These are phyloP conservation scores for Crocuta crocuta DNA, from an alignment of 2,113 vertebrate species.

Conservation along the genomic window DNA sequence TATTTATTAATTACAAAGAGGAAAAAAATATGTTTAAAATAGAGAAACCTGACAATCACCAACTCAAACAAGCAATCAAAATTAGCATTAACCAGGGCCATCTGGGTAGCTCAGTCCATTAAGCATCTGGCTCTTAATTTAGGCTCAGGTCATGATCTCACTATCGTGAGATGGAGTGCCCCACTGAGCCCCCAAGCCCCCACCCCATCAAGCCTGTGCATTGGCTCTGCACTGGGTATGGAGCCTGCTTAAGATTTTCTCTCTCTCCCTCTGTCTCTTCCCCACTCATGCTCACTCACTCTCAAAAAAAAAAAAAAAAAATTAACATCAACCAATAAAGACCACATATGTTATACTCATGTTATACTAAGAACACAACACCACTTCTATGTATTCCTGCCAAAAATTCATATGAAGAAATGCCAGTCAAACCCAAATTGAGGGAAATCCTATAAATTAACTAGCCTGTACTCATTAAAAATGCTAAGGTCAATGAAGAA, in stretches of 20 bases:
- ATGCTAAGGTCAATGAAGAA: neutral
- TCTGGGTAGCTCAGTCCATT: too few relatives aligned
- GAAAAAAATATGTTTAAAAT: neutral
- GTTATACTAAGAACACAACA: slow-evolving; percentile 10
- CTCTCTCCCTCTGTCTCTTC: too few relatives aligned
- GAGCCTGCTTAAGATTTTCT: too few relatives aligned
- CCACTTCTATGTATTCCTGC: neutral
- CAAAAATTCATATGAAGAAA: slow-evolving; percentile 26
- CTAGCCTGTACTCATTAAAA: neutral
- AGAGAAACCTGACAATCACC: neutral
- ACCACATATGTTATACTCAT: neutral
- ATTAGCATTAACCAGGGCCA: neutral
- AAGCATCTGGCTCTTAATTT: too few relatives aligned
- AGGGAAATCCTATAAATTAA: slow-evolving; percentile 31
- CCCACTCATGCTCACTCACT: too few relatives aligned
- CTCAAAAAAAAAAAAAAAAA: too few relatives aligned
- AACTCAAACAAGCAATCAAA: slow-evolving; percentile 11
- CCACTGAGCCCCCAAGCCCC: too few relatives aligned
- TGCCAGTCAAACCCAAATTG: neutral
- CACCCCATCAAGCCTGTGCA: too few relatives aligned
- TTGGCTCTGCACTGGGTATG: too few relatives aligned
- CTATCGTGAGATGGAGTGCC: too few relatives aligned
- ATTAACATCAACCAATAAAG: neutral
- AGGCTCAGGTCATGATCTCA: too few relatives aligned
- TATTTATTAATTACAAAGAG: neutral